Conservation (phyloP, 2,113 vertebrate genomes). For the Galemys pyrenaicus region DNA sequence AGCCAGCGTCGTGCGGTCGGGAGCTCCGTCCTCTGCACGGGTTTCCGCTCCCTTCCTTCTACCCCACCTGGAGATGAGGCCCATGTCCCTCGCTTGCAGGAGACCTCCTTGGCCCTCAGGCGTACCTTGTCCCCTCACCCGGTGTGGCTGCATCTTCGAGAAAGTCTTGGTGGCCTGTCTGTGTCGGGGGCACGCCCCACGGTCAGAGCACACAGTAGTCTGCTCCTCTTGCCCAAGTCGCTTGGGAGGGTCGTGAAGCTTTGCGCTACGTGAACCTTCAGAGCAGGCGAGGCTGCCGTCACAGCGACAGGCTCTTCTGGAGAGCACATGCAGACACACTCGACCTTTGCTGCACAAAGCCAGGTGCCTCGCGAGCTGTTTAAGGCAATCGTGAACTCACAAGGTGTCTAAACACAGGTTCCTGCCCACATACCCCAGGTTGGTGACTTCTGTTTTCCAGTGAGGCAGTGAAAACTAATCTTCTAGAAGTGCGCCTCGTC, state of each 20-base stretch:
- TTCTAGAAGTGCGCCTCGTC: not conserved
- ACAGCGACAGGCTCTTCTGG: too few species aligned
- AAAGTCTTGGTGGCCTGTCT: not conserved
- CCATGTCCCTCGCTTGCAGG: not conserved
- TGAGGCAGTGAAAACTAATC: not conserved
- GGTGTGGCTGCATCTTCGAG: not conserved
- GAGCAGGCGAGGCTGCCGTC: not conserved
- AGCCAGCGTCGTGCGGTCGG: not conserved
- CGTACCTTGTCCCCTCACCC: not conserved
- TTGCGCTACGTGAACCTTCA: not conserved
- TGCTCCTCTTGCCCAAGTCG: not conserved
- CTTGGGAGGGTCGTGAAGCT: not conserved
- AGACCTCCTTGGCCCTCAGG: not conserved
- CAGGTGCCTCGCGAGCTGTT: not conserved
- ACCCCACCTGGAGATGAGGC: not conserved
- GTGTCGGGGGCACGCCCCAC: not conserved
- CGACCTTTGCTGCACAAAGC: not conserved
- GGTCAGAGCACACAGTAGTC: fast-evolving
- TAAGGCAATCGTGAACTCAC: not conserved
- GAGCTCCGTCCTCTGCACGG: not conserved
- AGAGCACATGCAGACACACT: too few species aligned
- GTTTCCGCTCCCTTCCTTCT: not conserved
- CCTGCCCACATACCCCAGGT: not conserved
- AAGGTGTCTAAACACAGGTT: not conserved
- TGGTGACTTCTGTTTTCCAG: not conserved